Percentiles rank a stretch among this genome's conserved stretches.
Conservation (phyloP, 2,888 invertebrate species). For the Hanleya hanleyi region DNA sequence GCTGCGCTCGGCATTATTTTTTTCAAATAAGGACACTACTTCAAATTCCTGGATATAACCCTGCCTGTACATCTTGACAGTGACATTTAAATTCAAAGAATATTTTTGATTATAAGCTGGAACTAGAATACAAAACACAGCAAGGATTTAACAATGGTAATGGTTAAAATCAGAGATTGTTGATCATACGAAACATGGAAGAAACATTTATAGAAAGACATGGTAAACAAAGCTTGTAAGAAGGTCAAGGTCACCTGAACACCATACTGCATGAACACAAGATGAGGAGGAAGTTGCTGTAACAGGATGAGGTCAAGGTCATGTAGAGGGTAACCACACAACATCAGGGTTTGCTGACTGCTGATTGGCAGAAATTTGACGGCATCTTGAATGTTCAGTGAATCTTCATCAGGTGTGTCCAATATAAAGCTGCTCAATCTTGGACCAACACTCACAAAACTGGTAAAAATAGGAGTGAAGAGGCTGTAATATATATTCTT, state of each 20-base stretch:
- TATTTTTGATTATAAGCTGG: too few relatives aligned
- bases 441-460: constrained; percentile 78
- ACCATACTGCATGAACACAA: constrained; percentile 78
- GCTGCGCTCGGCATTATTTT: too few relatives aligned
- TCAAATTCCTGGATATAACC: too few relatives aligned
- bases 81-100: too few relatives aligned
- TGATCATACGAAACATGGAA: too few relatives aligned
- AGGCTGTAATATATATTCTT: too few relatives aligned
- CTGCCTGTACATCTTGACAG: too few relatives aligned
- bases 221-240: neutral
- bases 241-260: constrained; percentile 75
- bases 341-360: constrained; percentile 57
- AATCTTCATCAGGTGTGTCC: constrained; percentile 63
- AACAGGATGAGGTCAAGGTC: constrained; percentile 51
- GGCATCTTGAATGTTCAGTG: constrained; percentile 51
- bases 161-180: too few relatives aligned
- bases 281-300: constrained; percentile 75
- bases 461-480: constrained; percentile 51
- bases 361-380: constrained; percentile 55
- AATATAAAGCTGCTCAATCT: constrained; percentile 76
- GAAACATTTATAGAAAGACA: too few relatives aligned
- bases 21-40: too few relatives aligned
- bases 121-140: too few relatives aligned
- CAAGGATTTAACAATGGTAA: too few relatives aligned
- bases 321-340: constrained; percentile 69